phyloP scores from a whole-genome alignment of 2,888 invertebrate genomes.

The Schizaphis graminum region DNA sequence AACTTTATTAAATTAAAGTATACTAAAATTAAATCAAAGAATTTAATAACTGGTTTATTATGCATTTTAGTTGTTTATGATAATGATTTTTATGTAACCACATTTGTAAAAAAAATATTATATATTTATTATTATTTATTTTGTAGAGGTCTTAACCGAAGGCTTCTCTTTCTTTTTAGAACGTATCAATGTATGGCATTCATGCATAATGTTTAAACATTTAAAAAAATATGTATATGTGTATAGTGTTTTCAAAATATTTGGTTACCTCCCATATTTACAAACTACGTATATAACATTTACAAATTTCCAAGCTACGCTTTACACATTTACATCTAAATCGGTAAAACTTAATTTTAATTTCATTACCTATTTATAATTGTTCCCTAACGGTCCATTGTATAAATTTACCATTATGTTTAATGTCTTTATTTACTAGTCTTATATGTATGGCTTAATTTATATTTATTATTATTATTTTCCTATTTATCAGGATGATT shows the following conservation, averaged over 20 bases:
- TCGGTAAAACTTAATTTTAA: background rate
- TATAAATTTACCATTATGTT: slow-evolving; percentile 55
- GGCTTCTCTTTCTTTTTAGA: slow-evolving; percentile 27
- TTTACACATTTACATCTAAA: background rate
- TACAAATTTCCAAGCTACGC: background rate
- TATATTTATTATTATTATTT: slow-evolving; percentile 46
- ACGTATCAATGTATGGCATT: background rate
- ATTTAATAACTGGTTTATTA: background rate
- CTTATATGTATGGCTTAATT: slow-evolving; percentile 40
- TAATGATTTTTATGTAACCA: background rate
- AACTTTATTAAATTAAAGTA: background rate
- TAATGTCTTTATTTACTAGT: slow-evolving; percentile 48
- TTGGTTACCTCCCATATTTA: background rate
- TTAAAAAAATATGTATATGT: background rate
- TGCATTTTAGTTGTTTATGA: background rate
- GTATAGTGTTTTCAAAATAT: background rate
- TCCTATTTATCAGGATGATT: slow-evolving; percentile 1
- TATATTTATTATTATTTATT: background rate
- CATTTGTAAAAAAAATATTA: background rate
- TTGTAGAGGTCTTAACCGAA: background rate
- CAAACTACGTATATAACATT: background rate
- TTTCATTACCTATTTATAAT: slow-evolving; percentile 41
- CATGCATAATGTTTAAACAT: background rate
- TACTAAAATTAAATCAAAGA: background rate
- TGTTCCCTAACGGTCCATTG: slow-evolving; percentile 18